A percentile compares a stretch with the other conserved stretches of the same genome.
Conservation (phyloP, 2,113 vertebrate genomes). For the Ascaphus truei region DNA sequence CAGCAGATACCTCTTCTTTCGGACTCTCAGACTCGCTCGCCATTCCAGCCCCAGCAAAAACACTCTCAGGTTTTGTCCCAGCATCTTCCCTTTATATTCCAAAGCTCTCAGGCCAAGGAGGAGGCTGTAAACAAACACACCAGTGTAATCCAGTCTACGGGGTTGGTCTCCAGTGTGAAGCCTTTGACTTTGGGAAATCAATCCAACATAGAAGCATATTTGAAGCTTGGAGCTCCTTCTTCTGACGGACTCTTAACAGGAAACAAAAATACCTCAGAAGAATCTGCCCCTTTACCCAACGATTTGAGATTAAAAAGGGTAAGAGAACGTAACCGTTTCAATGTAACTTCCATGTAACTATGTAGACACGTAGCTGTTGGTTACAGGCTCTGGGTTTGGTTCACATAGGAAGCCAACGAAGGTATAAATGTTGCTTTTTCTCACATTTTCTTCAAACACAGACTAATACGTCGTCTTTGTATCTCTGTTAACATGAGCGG, state of each 20-base stretch:
- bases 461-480: too few species aligned
- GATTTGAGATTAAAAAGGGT: slow-evolving; percentile 80
- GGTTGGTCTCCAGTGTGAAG: slow-evolving; percentile 72
- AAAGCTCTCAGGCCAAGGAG: slow-evolving; percentile 76
- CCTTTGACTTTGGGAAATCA: slow-evolving; percentile 78
- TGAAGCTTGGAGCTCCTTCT: slow-evolving; percentile 70
- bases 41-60: slow-evolving; percentile 74
- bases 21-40: slow-evolving; percentile 67
- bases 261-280: slow-evolving; percentile 75
- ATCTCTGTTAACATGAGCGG: too few species aligned
- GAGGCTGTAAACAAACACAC: slow-evolving; percentile 84
- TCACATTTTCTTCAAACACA: too few species aligned
- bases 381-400: background rate
- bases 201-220: slow-evolving; percentile 72
- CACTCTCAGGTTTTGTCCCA: slow-evolving; percentile 75
- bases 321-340: slow-evolving; percentile 56
- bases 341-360: background rate
- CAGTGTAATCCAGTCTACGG: slow-evolving; percentile 89
- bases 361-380: background rate
- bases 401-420: too few species aligned
- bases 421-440: too few species aligned
- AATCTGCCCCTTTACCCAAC: slow-evolving; percentile 61
- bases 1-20: slow-evolving; percentile 74
- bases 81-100: slow-evolving; percentile 76
- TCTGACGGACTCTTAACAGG: slow-evolving; percentile 70